phyloP scores from a whole-genome alignment of 2,888 invertebrate species.

The Tenthredo amoena region DNA sequence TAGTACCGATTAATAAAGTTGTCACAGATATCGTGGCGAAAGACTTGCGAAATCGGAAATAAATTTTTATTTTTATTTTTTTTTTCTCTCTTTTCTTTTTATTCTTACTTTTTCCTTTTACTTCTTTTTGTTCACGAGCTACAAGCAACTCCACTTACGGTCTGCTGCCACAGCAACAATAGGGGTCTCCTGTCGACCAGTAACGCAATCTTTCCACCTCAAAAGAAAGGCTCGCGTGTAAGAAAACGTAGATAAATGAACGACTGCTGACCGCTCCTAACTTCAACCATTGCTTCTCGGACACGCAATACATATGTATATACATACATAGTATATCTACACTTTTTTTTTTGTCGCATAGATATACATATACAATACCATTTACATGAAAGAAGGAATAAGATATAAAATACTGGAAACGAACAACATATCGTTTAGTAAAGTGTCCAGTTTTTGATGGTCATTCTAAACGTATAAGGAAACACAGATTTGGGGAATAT shows the following conservation, averaged over 20 bases:
- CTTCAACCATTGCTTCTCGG: neutral
- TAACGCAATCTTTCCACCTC: conserved; percentile 28
- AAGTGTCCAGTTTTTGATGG: neutral
- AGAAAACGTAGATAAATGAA: conserved; percentile 30
- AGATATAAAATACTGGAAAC: neutral
- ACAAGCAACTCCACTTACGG: conserved; percentile 33
- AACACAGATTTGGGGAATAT: neutral
- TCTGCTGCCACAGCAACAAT: conserved; percentile 20
- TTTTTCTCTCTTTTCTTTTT: neutral
- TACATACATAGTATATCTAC: neutral
- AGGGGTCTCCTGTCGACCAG: conserved; percentile 9
- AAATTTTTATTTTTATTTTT: neutral
- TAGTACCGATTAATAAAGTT: conserved; percentile 35
- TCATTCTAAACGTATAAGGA: no score
- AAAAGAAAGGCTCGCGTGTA: conserved; percentile 36
- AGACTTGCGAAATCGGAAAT: conserved; percentile 30
- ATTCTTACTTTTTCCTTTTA: neutral
- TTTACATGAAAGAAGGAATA: neutral
- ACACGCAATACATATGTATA: conserved; percentile 31
- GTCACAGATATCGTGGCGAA: conserved; percentile 25
- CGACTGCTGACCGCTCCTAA: conserved; percentile 32
- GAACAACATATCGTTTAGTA: neutral
- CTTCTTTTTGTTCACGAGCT: neutral
- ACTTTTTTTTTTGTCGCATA: neutral
- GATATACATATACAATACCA: neutral